A percentile compares a stretch with the other conserved stretches of the same genome.
phyloP scores from a whole-genome alignment of 2,888 invertebrate genomes.

The Campoplex nolae region DNA sequence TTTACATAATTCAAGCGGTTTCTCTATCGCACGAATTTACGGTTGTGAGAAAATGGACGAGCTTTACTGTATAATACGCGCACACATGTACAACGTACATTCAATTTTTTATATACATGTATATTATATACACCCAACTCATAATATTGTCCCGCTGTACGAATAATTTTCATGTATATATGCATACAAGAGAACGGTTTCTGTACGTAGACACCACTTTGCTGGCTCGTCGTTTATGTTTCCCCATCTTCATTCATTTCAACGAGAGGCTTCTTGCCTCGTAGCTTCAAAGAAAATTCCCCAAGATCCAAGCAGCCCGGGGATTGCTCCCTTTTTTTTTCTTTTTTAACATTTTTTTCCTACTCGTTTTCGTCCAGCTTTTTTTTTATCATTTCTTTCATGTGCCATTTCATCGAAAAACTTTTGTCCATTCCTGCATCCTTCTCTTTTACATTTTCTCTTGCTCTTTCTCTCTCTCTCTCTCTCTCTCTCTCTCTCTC shows the following conservation, averaged over 20 bases:
- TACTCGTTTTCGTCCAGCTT: not conserved
- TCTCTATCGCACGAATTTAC: slow-evolving; percentile 61
- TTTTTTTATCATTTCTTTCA: slow-evolving; percentile 24
- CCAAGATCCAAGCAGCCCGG: slow-evolving; percentile 15
- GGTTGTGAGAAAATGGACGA: slow-evolving; percentile 46
- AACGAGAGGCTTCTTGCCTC: slow-evolving; percentile 40
- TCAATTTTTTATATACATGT: slow-evolving; percentile 2
- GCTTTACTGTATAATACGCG: slow-evolving; percentile 53
- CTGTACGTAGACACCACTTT: slow-evolving; percentile 50
- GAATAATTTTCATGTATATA: slow-evolving; percentile 60
- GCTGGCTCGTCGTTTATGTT: slow-evolving; percentile 56
- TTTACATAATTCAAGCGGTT: slow-evolving; percentile 66
- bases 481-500: not conserved
- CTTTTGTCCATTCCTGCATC: not conserved
- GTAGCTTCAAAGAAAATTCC: slow-evolving; percentile 52
- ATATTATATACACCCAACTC: slow-evolving; percentile 30
- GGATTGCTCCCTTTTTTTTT: slow-evolving; percentile 26
- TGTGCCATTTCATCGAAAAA: slow-evolving; percentile 39
- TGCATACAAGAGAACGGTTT: slow-evolving; percentile 19
- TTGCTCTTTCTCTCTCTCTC: not conserved
- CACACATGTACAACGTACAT: slow-evolving; percentile 30
- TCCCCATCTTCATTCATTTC: slow-evolving; percentile 64
- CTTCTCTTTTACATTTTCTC: not conserved
- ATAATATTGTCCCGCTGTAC: slow-evolving; percentile 63
- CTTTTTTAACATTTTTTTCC: slow-evolving; percentile 30